Conservation (phyloP, 2,888 invertebrate genomes). For the Synergus itoensis region DNA sequence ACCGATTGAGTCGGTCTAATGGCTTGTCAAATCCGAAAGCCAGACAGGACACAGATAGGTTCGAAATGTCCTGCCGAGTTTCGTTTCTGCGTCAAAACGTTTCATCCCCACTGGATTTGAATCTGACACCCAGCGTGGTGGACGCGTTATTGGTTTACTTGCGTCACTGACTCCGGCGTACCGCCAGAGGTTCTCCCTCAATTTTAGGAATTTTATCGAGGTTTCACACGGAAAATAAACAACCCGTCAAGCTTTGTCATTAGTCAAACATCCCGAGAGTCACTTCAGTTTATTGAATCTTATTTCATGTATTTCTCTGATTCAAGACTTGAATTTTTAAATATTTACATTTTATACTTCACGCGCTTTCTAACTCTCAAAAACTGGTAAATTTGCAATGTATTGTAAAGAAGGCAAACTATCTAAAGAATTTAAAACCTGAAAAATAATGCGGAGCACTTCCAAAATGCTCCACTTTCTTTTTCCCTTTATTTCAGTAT, state of each 20-base stretch:
- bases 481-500: conserved; percentile 20
- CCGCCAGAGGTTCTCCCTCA: conserved; percentile 70
- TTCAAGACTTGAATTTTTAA: conserved; percentile 8
- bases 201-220: conserved; percentile 39
- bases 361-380: neutral
- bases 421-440: conserved; percentile 47
- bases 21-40: conserved; percentile 72
- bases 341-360: neutral
- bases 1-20: conserved; percentile 62
- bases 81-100: conserved; percentile 65
- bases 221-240: conserved; percentile 48
- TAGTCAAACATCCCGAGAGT: neutral
- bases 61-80: conserved; percentile 72
- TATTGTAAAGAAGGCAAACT: too few relatives aligned
- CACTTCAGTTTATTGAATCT: neutral
- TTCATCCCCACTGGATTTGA: conserved; percentile 73
- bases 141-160: conserved; percentile 78
- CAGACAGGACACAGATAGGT: conserved; percentile 67
- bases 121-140: conserved; percentile 74
- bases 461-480: neutral
- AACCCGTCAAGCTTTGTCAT: neutral
- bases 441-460: conserved; percentile 43
- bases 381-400: neutral
- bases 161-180: conserved; percentile 73
- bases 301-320: neutral